Base-by-base conservation (phyloP, 2,888 invertebrate genomes). In the Nasonia oneida region DNA sequence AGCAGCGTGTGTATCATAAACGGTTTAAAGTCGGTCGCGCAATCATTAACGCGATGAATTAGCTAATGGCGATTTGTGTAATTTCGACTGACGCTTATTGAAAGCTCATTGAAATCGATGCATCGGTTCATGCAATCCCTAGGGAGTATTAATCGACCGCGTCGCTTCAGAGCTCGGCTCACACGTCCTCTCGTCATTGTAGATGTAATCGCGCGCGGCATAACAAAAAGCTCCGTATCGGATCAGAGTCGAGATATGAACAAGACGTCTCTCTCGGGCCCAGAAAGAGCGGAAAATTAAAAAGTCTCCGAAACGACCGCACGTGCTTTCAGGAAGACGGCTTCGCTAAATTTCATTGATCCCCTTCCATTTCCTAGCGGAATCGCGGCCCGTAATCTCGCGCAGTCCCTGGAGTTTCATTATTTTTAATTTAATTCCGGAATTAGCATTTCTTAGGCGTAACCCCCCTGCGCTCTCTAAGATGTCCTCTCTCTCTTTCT, bases 391-490 rank as follows among this genome's bases (percentile, higher is more conserved):
- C 39, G 67, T 75, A 64, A 86, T 86, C 81, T 81, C 71, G 39
- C 71, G 39, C n/a, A 33, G n/a, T 23, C 39, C 76, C 33, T 53
- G 39, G 71, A 61, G 37, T 84, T 84, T 86, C 86, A 84, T 86
- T 84, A 86, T 84, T 86, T 86, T 84, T 86, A 86, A 86, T 86
- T 84, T 81, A 53, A 82, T 86, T 74, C 77, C 4, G 75, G 73
- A 86, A 87, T 87, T 87, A 87, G 87, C 80, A 81, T 82, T 87
- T 87, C 82, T 84, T 84, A 81, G 78, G 83, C 18, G 14, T 18
- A 18, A 4, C 57, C n/a, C 23, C 39, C 15, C 57, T 47, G 37
- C 33, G n/a, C 37, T 14, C 71, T 33, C 33, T 42, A 71, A 83
- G 67, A 83, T 39, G n/a, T 71, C 29, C 53, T 53, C 67, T 79